Percentiles rank a stretch among this genome's conserved stretches.
Conservation (phyloP, 1,140 invertebrate species). For the Euwallacea similis region DNA sequence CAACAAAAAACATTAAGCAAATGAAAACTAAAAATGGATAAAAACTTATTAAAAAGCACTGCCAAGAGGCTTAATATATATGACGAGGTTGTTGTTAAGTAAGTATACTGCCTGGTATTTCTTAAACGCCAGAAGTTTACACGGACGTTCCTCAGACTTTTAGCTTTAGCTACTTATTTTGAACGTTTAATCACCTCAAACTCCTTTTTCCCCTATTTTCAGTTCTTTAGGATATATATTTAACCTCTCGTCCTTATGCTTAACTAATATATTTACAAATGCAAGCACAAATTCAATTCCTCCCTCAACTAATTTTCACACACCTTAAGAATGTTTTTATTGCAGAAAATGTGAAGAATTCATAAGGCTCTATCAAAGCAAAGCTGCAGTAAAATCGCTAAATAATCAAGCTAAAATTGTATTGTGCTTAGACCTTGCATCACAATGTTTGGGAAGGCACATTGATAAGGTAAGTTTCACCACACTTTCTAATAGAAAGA, state of each 20-base stretch:
- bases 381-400: slow-evolving; percentile 41
- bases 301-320: too few relatives aligned
- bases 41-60: slow-evolving; percentile 32
- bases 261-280: too few relatives aligned
- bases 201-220: too few relatives aligned
- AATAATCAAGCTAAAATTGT: slow-evolving; percentile 47
- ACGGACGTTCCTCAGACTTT: too few relatives aligned
- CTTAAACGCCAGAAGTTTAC: too few relatives aligned
- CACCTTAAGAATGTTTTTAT: slow-evolving; percentile 26
- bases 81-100: slow-evolving; percentile 40
- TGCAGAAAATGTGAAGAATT: slow-evolving; percentile 49
- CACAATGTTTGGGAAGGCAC: slow-evolving; percentile 31
- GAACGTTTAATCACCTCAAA: too few relatives aligned
- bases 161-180: too few relatives aligned
- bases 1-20: too few relatives aligned
- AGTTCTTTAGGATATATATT: too few relatives aligned
- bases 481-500: background rate
- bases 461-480: slow-evolving; percentile 46
- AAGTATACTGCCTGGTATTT: background rate
- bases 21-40: slow-evolving; percentile 14
- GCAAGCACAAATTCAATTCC: too few relatives aligned
- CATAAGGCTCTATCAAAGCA: slow-evolving; percentile 45
- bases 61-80: slow-evolving; percentile 39
- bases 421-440: slow-evolving; percentile 49
- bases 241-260: too few relatives aligned